Evolutionary conservation across 1,140 invertebrate genomes (phyloP), one percentile per base, ranked within the genome.

Genomic region (Brachionus asplanchnoidis): DNA sequence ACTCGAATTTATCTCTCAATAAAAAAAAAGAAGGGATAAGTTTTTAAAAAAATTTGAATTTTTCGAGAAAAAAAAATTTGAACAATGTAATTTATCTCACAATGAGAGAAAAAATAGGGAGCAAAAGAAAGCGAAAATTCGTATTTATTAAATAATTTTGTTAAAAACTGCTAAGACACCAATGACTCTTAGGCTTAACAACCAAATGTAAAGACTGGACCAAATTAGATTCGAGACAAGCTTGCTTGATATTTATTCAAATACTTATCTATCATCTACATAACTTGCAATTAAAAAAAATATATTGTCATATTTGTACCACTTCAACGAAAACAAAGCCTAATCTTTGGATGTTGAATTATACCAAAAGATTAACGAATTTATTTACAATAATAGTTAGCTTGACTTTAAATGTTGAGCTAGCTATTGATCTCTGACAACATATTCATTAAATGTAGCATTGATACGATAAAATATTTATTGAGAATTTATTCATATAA

Each of bases 381-480:
- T 73, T 68, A 68, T 68, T 68, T 68, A 68, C 66, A 32, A 32
- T 68, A 68, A 68, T 68, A 68, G 23, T 40, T 73, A 42, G 68
- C 40, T 73, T 40, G 36, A 40, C 66, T 68, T 68, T 68, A 68
- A 68, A 68, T 68, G 26, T 68, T 40, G 32, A 68, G 32, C n/a
- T 68, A 32, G 66, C 28, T n/a, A 68, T 68, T 68, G 66, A 68
- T 32, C 66, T 68, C 26, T 32, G 26, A 73, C 32, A 40, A 42
- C 17, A 20, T 42, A 44, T 20, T 40, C 32, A 40, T 40, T 17
- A 73, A 73, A 73, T 42, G 68, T 73, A 73, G 42, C 68, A 73
- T 73, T 73, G 68, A 73, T 73, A 42, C 36, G 36, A 73, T 73
- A 73, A 73, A 73, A 73, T 73, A 73, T 73, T 40, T 73, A 73